phyloP scores from a whole-genome alignment of 2,888 invertebrate genomes.

The Cantharis rustica region DNA sequence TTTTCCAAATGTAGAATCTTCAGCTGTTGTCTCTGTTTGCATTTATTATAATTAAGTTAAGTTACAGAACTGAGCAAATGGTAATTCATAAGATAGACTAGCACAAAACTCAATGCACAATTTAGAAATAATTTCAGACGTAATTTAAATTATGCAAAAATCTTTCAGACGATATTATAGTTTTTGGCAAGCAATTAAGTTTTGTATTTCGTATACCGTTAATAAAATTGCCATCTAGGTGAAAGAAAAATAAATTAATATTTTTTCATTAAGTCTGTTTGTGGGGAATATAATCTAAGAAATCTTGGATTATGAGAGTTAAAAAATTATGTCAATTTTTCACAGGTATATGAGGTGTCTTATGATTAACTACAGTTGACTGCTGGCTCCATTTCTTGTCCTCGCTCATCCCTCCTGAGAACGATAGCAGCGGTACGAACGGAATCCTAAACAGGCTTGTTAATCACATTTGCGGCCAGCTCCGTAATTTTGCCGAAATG shows the following conservation, averaged over 20 bases:
- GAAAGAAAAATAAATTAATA: background rate
- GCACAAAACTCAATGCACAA: background rate
- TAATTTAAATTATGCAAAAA: background rate
- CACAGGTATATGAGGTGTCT: constrained; percentile 48
- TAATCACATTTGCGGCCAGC: constrained; percentile 51
- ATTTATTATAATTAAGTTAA: background rate
- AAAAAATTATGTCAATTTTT: constrained; percentile 46
- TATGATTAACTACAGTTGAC: constrained; percentile 42
- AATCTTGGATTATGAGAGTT: constrained; percentile 37
- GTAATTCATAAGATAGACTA: constrained; percentile 1
- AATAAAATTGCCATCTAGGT: background rate
- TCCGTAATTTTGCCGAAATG: constrained; percentile 50
- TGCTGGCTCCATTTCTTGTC: constrained; percentile 34
- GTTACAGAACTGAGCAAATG: background rate
- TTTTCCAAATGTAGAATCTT: constrained; percentile 1
- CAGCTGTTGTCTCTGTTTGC: background rate
- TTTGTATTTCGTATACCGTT: background rate
- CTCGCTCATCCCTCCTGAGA: constrained; percentile 40
- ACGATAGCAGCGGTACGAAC: constrained; percentile 45
- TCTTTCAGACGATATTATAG: background rate
- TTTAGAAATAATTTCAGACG: background rate
- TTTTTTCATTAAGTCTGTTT: constrained; percentile 11
- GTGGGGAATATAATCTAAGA: constrained; percentile 11
- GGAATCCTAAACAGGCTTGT: constrained; percentile 53
- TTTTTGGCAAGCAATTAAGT: background rate